These are phyloP conservation scores for Sardina pilchardus DNA, from an alignment of 2,113 vertebrate species.

Conservation along the genomic window DNA sequence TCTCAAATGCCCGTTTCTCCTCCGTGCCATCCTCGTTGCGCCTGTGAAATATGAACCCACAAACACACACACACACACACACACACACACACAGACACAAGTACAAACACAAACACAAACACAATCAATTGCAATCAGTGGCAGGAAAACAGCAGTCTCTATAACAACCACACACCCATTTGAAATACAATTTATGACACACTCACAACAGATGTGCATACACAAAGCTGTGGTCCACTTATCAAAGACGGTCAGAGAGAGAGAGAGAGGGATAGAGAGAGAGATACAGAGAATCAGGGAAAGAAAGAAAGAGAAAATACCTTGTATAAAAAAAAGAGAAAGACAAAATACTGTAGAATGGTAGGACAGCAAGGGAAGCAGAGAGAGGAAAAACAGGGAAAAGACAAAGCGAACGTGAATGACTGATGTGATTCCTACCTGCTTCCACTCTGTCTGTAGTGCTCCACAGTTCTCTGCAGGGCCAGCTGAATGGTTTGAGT, in stretches of 20 bases:
- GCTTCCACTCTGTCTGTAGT: slow-evolving; percentile 89
- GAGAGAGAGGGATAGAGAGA: neutral
- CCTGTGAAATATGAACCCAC: slow-evolving; percentile 60
- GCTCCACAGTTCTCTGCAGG: slow-evolving; percentile 88
- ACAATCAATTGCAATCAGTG: neutral
- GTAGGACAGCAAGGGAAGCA: neutral
- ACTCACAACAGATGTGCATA: neutral
- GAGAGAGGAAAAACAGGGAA: slow-evolving; percentile 27
- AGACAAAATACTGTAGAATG: neutral
- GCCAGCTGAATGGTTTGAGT: slow-evolving; percentile 91
- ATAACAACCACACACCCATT: no score
- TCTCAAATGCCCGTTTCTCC: slow-evolving; percentile 81
- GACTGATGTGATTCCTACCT: slow-evolving; percentile 70
- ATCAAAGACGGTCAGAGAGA: neutral
- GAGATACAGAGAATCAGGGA: neutral
- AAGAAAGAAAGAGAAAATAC: neutral
- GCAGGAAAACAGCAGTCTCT: neutral
- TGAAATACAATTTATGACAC: neutral
- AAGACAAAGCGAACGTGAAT: slow-evolving; percentile 3
- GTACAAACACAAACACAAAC: slow-evolving; percentile 2
- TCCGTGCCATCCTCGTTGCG: slow-evolving; percentile 83
- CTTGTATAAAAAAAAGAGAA: neutral
- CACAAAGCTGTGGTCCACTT: neutral
- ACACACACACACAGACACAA: slow-evolving; percentile 21
- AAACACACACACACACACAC: slow-evolving; percentile 25